Evolutionary conservation across 2,797 vertebrate genomes (phyloP).

Genomic region (Bufotes viridis): DNA sequence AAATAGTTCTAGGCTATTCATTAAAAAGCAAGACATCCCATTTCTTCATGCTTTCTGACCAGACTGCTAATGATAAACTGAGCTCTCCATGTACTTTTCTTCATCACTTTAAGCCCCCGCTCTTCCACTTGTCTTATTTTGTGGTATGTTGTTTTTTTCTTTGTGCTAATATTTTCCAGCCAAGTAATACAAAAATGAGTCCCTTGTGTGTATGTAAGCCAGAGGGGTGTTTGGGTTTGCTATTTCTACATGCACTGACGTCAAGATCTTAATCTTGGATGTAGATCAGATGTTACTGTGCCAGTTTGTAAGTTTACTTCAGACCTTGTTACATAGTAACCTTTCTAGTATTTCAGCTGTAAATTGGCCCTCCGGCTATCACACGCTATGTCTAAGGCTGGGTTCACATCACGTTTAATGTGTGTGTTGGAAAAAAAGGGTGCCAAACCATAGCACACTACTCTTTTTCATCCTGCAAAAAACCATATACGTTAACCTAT

Average conservation of each 20-base stretch:
- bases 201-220: conserved; percentile 46
- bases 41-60: not conserved
- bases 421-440: too few species aligned
- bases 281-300: conserved; percentile 44
- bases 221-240: conserved; percentile 50
- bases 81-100: conserved; percentile 31
- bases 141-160: conserved; percentile 27
- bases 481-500: too few species aligned
- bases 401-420: too few species aligned
- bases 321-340: conserved; percentile 40
- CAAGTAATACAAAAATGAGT: conserved; percentile 49
- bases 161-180: conserved; percentile 44
- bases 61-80: not conserved
- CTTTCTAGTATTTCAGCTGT: not conserved
- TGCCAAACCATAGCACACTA: too few species aligned
- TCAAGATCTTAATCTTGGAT: conserved; percentile 56
- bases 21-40: not conserved
- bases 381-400: not conserved
- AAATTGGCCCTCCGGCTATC: not conserved
- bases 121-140: conserved; percentile 18
- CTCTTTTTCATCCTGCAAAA: too few species aligned
- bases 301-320: conserved; percentile 44
- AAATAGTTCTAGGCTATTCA: not conserved
- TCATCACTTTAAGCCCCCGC: not conserved
- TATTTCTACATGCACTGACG: conserved; percentile 54